Evolutionary conservation across 2,888 invertebrate species (phyloP).

Genomic region (Maniola hyperantus): DNA sequence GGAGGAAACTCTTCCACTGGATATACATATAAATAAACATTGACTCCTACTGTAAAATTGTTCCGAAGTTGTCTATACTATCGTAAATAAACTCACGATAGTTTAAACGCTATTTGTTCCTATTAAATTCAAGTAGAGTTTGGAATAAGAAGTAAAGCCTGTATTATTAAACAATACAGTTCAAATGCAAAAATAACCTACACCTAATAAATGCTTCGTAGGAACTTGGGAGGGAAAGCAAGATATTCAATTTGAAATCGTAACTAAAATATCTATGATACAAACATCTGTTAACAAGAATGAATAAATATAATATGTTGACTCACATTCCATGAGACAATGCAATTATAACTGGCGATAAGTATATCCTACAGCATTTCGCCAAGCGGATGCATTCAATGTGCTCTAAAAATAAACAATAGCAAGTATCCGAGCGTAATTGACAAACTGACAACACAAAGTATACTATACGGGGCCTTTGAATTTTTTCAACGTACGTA

Average conservation of each 20-base stretch:
- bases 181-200: too few relatives aligned
- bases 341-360: too few relatives aligned
- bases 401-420: constrained; percentile 24
- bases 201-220: not conserved
- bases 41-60: not conserved
- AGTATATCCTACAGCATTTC: not conserved
- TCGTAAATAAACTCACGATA: too few relatives aligned
- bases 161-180: not conserved
- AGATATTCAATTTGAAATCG: not conserved
- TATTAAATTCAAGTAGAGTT: not conserved
- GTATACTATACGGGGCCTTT: too few relatives aligned
- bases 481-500: too few relatives aligned
- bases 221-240: not conserved
- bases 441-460: not conserved
- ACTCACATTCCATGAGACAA: not conserved
- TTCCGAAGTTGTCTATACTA: too few relatives aligned
- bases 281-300: not conserved
- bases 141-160: not conserved
- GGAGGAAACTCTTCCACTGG: not conserved
- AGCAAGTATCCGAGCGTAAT: constrained; percentile 2
- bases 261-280: not conserved
- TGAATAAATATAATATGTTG: not conserved
- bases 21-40: not conserved
- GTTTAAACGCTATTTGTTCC: too few relatives aligned
- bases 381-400: constrained; percentile 13